These are phyloP conservation scores for Dicrostonyx torquatus DNA, from an alignment of 2,797 vertebrate species.

Conservation along the genomic window DNA sequence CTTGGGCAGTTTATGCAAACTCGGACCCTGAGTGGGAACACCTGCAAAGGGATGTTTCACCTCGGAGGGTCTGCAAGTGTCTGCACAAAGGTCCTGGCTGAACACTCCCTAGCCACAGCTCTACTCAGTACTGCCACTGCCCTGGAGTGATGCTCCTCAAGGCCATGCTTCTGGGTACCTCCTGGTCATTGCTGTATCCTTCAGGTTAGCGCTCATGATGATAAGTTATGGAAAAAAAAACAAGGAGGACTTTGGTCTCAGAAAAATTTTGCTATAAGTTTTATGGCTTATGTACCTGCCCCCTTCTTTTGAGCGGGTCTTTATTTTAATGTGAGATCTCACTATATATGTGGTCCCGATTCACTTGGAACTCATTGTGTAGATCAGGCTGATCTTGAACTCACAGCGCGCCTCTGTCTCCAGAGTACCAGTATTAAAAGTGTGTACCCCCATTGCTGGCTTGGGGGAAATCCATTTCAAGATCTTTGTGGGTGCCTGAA, in stretches of 20 bases:
- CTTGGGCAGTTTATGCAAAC: neutral
- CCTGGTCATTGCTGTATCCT: neutral
- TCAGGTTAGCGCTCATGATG: neutral
- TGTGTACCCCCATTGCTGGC: too few relatives aligned
- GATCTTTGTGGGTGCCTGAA: neutral
- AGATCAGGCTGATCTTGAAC: neutral
- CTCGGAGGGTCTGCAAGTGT: neutral
- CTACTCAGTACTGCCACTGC: neutral
- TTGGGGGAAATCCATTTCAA: too few relatives aligned
- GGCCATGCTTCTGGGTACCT: neutral
- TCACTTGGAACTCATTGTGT: neutral
- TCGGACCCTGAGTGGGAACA: neutral
- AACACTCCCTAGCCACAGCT: rapidly evolving
- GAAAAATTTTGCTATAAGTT: neutral
- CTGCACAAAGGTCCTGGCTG: neutral
- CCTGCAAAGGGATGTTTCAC: neutral
- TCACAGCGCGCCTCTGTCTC: neutral
- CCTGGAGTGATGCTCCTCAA: neutral
- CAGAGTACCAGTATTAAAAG: neutral
- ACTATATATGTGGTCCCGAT: neutral
- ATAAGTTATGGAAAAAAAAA: neutral
- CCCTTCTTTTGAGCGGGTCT: neutral
- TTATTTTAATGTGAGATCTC: neutral
- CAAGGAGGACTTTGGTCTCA: neutral
- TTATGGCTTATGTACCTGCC: neutral